These are phyloP conservation scores for Sogatella furcifera DNA, from an alignment of 1,140 invertebrate species.

Conservation along the genomic window DNA sequence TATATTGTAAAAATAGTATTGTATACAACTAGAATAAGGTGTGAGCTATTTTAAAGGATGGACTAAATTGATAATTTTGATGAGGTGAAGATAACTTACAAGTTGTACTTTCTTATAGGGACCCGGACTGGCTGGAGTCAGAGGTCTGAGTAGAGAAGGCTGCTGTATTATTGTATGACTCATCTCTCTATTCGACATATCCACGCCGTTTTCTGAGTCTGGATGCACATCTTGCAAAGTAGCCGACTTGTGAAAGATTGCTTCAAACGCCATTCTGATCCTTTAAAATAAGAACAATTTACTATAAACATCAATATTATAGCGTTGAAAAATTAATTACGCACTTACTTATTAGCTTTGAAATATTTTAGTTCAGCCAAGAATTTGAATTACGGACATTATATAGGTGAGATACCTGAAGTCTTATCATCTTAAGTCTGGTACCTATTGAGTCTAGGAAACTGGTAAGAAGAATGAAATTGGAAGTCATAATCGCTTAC, in stretches of 20 bases:
- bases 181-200: conserved; percentile 27
- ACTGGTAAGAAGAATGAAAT: too few species aligned
- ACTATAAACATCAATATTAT: too few species aligned
- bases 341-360: too few species aligned
- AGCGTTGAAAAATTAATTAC: too few species aligned
- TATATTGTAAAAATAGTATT: too few species aligned
- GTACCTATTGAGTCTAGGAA: too few species aligned
- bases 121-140: conserved; percentile 45
- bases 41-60: background rate
- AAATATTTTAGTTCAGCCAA: too few species aligned
- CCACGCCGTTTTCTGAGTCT: conserved; percentile 43
- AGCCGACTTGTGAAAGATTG: conserved; percentile 77
- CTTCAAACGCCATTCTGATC: conserved; percentile 78
- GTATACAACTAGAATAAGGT: too few species aligned
- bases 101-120: conserved; percentile 79
- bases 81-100: conserved; percentile 42
- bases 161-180: conserved; percentile 25
- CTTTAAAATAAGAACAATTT: conserved; percentile 32
- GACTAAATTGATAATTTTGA: too few species aligned
- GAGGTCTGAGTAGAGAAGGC: conserved; percentile 22
- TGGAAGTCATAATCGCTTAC: conserved; percentile 30
- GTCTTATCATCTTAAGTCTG: too few species aligned
- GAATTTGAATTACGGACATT: too few species aligned
- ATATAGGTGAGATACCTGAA: too few species aligned
- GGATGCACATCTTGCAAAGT: conserved; percentile 71